These are phyloP conservation scores for Eupithecia vulgata DNA, from an alignment of 2,888 invertebrate genomes.

Conservation along the genomic window DNA sequence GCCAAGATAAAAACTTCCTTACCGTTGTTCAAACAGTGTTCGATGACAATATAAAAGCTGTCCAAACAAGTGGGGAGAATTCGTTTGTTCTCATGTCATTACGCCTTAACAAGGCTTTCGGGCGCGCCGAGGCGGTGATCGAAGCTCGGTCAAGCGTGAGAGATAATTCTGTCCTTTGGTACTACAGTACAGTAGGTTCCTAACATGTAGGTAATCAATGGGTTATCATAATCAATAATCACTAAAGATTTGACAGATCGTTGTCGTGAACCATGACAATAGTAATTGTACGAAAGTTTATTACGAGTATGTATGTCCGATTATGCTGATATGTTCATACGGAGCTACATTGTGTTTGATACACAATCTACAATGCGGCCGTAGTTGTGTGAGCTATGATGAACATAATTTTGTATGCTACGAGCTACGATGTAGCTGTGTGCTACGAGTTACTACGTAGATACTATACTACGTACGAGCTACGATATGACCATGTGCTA, in stretches of 20 bases:
- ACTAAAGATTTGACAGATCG: not conserved
- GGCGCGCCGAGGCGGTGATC: constrained; percentile 74
- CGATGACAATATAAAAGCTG: constrained; percentile 55
- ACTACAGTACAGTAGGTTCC: constrained; percentile 19
- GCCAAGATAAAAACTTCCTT: constrained; percentile 17
- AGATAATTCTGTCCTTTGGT: constrained; percentile 69
- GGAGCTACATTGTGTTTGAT: not conserved
- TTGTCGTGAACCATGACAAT: not conserved
- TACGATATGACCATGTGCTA: no score
- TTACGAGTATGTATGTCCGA: not conserved
- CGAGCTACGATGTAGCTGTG: no score
- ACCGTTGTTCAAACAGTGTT: constrained; percentile 48
- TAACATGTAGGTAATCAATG: no score
- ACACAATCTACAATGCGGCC: not conserved
- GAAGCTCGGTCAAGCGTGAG: constrained; percentile 79
- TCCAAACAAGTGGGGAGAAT: constrained; percentile 69
- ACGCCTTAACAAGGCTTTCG: constrained; percentile 78
- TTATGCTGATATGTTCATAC: not conserved
- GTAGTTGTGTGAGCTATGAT: no score
- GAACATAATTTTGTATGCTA: no score
- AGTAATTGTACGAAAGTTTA: not conserved
- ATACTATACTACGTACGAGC: no score
- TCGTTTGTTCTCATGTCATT: constrained; percentile 72
- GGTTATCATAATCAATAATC: no score
- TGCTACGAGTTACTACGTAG: no score